Evolutionary conservation across 2,888 invertebrate species (phyloP).

Genomic region (Lutraria lutraria): DNA sequence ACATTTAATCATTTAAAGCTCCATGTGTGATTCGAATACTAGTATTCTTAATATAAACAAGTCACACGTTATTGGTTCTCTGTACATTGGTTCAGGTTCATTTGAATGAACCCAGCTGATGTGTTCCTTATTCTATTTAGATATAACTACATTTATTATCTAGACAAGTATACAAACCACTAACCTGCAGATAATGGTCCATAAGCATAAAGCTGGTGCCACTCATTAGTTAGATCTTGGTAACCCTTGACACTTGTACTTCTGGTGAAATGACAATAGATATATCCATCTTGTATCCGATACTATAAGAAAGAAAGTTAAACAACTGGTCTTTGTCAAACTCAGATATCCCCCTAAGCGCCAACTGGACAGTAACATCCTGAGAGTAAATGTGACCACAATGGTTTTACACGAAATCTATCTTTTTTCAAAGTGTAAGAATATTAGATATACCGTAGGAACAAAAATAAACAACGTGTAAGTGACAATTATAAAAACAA

Average conservation of each 20-base stretch:
- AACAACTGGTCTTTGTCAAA: background rate
- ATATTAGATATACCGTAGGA: no score
- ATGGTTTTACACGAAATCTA: no score
- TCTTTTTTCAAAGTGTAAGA: no score
- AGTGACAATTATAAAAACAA: no score
- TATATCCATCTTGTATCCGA: constrained; percentile 59
- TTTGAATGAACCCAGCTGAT: no score
- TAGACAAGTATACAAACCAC: constrained; percentile 17
- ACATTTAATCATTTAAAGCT: background rate
- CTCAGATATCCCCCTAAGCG: no score
- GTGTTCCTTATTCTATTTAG: no score
- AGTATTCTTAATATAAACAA: background rate
- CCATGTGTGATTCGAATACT: background rate
- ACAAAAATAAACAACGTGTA: no score
- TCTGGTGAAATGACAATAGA: constrained; percentile 66
- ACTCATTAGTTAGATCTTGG: constrained; percentile 70
- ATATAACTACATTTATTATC: background rate
- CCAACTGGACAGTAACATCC: no score
- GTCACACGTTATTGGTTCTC: background rate
- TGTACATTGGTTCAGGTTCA: no score
- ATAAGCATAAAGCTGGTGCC: constrained; percentile 71
- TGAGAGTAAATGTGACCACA: no score
- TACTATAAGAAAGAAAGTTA: constrained; percentile 17
- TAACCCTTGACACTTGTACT: constrained; percentile 40
- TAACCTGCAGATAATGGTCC: constrained; percentile 68